Base-by-base conservation (phyloP, 1,140 invertebrate species). In the Achroia grisella region DNA sequence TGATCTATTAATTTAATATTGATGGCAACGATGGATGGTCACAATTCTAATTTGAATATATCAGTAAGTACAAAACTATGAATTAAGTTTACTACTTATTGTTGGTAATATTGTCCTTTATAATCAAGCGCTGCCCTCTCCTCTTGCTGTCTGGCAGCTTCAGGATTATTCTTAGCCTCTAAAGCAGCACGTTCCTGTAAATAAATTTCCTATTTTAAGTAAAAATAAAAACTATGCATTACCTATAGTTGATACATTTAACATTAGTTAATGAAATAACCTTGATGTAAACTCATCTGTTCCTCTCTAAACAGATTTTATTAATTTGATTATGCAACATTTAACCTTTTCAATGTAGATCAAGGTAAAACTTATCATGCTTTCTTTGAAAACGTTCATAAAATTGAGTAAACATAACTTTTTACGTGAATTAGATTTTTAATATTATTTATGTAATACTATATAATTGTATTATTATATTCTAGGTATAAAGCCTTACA, bases 131-230 rank as follows among this genome's bases (percentile, higher is more conserved):
- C 71, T 8, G 87, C 86, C 35, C 76, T 84, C 39, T 88, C 86
- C 59, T 89, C 87, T 31, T 87, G 74, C 37, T 70, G 69, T 56
- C 78, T 85, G 40, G 88, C 87, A 43, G 70, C 71, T 40, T 86
- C 87, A 0, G 89, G 89, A 70, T 89, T 87, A 41, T 75, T 81
- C 65, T 88, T 88, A 13, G 79, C 77, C 51, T 89, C 84, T 23
- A 82, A 47, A 8, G 83, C 88, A 28, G 66, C 56, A 13, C 86
- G 85, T 57, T 89, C 88, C 85, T 87, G 64, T 48, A 81, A 62
- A 39, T 43, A 34, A 31, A 46, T 27, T 17, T 41, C 12, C 27
- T 31, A 60, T n/a, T 31, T 9, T 31, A 3, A 6, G 4, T 29
- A 29, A 31, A 31, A 9, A 3, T 4, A 10, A 9, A 31, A 31